Percentiles rank a stretch among this genome's conserved stretches.
phyloP scores from a whole-genome alignment of 2,888 invertebrate genomes.

The Dichetophora obliterata region DNA sequence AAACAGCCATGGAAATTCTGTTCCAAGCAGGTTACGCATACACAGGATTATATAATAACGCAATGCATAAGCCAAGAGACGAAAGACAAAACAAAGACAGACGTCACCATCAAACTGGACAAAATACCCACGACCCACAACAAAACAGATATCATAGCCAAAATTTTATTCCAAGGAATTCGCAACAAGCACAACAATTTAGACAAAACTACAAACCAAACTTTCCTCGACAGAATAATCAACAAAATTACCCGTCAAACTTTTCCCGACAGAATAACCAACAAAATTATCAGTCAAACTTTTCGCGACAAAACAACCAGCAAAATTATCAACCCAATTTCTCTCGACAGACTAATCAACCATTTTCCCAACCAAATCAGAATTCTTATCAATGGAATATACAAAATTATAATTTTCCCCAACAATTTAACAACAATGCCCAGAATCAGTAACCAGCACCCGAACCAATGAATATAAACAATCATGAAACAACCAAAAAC shows the following conservation, averaged over 20 bases:
- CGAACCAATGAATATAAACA: slow-evolving; percentile 44
- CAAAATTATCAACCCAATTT: too few species aligned
- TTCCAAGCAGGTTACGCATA: slow-evolving; percentile 35
- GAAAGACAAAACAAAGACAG: not conserved
- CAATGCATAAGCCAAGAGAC: slow-evolving; percentile 21
- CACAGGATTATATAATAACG: slow-evolving; percentile 38
- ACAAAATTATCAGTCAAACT: too few species aligned
- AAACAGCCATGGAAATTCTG: slow-evolving; percentile 46
- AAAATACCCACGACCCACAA: too few species aligned
- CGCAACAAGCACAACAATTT: slow-evolving; percentile 17
- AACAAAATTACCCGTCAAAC: not conserved
- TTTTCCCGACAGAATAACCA: not conserved
- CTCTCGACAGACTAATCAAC: slow-evolving; percentile 5
- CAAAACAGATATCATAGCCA: slow-evolving; percentile 45
- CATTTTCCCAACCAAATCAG: slow-evolving; percentile 26
- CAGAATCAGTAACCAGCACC: slow-evolving; percentile 20
- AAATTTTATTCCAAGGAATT: slow-evolving; percentile 43
- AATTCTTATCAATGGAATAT: slow-evolving; percentile 31
- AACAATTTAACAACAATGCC: slow-evolving; percentile 3
- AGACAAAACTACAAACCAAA: slow-evolving; percentile 20
- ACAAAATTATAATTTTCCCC: slow-evolving; percentile 1
- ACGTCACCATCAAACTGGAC: not conserved
- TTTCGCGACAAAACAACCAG: too few species aligned
- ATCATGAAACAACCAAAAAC: slow-evolving; percentile 2
- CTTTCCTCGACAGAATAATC: slow-evolving; percentile 12